Base-by-base conservation (phyloP, 2,888 invertebrate genomes). In the Drosophila paramelanica region DNA sequence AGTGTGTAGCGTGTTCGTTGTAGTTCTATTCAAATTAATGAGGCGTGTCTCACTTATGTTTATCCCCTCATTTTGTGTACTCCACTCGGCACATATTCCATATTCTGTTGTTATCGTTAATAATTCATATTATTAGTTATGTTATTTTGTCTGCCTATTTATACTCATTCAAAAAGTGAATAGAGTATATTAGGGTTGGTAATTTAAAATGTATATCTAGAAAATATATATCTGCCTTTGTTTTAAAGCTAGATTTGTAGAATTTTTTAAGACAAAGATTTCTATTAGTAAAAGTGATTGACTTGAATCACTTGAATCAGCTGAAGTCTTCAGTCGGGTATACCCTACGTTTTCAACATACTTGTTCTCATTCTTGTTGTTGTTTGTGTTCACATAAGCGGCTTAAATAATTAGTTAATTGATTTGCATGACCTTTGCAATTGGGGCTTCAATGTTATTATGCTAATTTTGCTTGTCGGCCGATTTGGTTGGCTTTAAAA, bases 361-460 rank as follows among this genome's bases (percentile, higher is more conserved):
- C 23, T 3, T 64, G 43, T 50, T 64, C 25, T 31, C 41, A 20
- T 43, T 55, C n/a, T 59, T 60, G 23, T 50, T 38, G 38, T 57
- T 49, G 66, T 33, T 57, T 49, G 31, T 52, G 43, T 36, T 53
- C 10, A 13, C 51, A 61, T 58, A 78, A 74, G 53, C 78, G 55
- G 74, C 66, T 81, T 79, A 79, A 79, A 79, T 74, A 86, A 86
- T 84, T 74, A 83, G 74, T 65, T 81, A 79, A 81, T 83, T 78
- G 72, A 61, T 73, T 76, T 56, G 47, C n/a, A 39, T 3, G 27
- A 46, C 31, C 31, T 31, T 31, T 10, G 31, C 10, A 31, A 10
- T 31, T 31, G 10, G 31, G 31, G 10, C 8, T 38, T 14, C 42
- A 55, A 14, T 38, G 11, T 41, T 31, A 20, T 27, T 42, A 17